Percentiles rank a stretch among this genome's conserved stretches.
phyloP scores from a whole-genome alignment of 92 coral and sea anemone species.

The Epizoanthus ramosus region DNA sequence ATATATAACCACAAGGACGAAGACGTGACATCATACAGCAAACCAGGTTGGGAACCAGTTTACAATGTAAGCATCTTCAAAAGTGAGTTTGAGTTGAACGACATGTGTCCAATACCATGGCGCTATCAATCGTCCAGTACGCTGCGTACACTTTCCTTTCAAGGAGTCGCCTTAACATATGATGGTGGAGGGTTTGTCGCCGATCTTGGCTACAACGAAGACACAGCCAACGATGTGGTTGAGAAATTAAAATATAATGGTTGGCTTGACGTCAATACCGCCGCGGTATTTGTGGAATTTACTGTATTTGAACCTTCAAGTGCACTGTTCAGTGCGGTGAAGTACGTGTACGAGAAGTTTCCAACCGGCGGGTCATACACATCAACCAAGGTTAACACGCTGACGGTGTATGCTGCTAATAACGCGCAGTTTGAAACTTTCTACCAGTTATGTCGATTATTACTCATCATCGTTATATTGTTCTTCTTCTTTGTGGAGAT shows the following conservation, averaged over 20 bases:
- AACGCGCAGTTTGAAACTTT: constrained; percentile 63
- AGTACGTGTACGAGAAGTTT: constrained; percentile 69
- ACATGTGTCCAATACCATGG: constrained; percentile 85
- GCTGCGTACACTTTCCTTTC: constrained; percentile 60
- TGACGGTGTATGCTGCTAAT: constrained; percentile 69
- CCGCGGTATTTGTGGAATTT: constrained; percentile 72
- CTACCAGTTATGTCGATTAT: constrained; percentile 75
- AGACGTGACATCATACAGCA: constrained; percentile 61
- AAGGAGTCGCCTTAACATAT: constrained; percentile 59
- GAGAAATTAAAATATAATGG: constrained; percentile 47
- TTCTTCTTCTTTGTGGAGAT: constrained; percentile 74
- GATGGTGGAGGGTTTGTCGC: constrained; percentile 90
- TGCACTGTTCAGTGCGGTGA: constrained; percentile 67
- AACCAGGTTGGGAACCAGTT: constrained; percentile 80
- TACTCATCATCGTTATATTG: constrained; percentile 69
- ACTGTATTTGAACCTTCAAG: constrained; percentile 85
- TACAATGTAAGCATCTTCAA: constrained; percentile 55
- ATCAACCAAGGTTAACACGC: constrained; percentile 58
- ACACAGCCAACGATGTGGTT: constrained; percentile 65
- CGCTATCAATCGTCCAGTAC: constrained; percentile 57
- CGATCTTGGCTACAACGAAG: constrained; percentile 78
- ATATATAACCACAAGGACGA: constrained; percentile 56
- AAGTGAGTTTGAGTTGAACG: constrained; percentile 60
- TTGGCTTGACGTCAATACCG: constrained; percentile 79
- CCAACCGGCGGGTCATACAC: constrained; percentile 69